A percentile compares a stretch with the other conserved stretches of the same genome.
Evolutionary conservation across 2,888 invertebrate species (phyloP).

Genomic region (Stomorhina lunata): DNA sequence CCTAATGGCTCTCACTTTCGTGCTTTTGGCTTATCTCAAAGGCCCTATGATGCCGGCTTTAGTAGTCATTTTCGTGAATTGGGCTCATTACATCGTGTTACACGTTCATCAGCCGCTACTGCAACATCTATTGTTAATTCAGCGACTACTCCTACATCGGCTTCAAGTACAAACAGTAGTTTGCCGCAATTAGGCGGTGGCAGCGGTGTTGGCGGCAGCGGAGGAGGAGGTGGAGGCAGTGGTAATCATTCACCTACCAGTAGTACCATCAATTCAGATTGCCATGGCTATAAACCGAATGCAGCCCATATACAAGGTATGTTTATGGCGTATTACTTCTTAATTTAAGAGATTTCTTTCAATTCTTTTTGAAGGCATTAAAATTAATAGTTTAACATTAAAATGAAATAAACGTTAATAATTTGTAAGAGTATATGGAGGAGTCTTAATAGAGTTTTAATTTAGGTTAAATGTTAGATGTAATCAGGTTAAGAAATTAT

Average conservation of each 20-base stretch:
- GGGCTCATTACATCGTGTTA: slow-evolving; percentile 84
- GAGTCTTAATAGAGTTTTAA: neutral
- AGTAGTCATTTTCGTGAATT: slow-evolving; percentile 85
- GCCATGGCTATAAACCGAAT: slow-evolving; percentile 84
- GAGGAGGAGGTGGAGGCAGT: too few species aligned
- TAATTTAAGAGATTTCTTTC: neutral
- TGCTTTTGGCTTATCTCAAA: slow-evolving; percentile 86
- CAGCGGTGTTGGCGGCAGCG: too few species aligned
- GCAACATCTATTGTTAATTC: slow-evolving; percentile 57
- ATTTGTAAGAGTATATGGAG: neutral
- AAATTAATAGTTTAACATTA: neutral
- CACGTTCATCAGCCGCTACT: slow-evolving; percentile 75
- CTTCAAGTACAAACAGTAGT: slow-evolving; percentile 69
- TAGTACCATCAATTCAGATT: slow-evolving; percentile 80
- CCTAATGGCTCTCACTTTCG: slow-evolving; percentile 86
- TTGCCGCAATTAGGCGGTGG: slow-evolving; percentile 70
- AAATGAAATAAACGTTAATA: neutral
- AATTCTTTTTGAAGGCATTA: neutral
- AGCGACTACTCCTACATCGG: slow-evolving; percentile 72
- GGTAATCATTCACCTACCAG: slow-evolving; percentile 79
- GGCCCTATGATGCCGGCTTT: slow-evolving; percentile 85
- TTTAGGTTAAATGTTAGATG: neutral
- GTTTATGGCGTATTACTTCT: neutral
- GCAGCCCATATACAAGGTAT: slow-evolving; percentile 81
- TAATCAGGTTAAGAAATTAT: too few species aligned